Conservation (phyloP, 2,113 vertebrate genomes). For the Pomatorhinus ruficollis region DNA sequence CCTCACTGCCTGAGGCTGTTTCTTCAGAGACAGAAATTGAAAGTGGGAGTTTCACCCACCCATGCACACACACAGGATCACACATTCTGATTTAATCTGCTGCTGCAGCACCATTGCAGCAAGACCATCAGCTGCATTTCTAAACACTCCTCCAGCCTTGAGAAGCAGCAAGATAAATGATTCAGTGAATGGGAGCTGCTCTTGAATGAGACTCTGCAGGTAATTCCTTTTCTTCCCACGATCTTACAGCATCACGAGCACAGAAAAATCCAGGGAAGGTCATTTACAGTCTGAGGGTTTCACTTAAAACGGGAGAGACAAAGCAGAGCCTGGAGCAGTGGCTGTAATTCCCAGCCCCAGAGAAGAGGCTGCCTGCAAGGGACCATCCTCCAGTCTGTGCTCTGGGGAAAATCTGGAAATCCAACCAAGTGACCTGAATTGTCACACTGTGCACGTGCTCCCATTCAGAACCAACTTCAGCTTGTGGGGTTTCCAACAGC, state of each 20-base stretch:
- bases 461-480: not conserved
- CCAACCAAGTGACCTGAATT: conserved; percentile 7
- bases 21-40: not conserved
- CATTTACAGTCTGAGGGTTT: not conserved
- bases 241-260: not conserved
- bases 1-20: not conserved
- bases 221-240: not conserved
- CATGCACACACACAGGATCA: not conserved
- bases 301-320: not conserved
- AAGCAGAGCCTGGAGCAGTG: not conserved
- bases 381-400: not conserved
- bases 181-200: not conserved
- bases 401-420: not conserved
- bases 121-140: not conserved
- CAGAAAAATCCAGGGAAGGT: not conserved
- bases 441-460: not conserved
- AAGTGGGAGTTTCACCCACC: not conserved
- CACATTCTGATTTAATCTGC: not conserved
- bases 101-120: not conserved
- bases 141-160: not conserved
- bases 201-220: not conserved
- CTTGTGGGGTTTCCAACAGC: conserved; percentile 9
- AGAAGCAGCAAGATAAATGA: not conserved
- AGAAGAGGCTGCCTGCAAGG: not conserved
- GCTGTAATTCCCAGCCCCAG: not conserved